phyloP scores from a whole-genome alignment of 2,797 vertebrate species.

The Rhinoraja longicauda region DNA sequence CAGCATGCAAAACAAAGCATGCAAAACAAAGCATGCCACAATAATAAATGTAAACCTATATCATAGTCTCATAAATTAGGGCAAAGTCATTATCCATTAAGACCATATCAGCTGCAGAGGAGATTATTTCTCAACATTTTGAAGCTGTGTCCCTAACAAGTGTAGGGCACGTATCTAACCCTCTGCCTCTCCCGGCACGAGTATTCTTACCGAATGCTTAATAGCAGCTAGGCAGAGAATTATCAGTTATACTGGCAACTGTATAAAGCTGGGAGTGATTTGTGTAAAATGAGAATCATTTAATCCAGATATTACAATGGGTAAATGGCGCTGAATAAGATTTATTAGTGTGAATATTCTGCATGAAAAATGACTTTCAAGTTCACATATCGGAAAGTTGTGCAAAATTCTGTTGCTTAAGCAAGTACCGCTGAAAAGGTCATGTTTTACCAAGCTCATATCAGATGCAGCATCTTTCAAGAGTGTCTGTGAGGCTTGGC shows the following conservation, averaged over 20 bases:
- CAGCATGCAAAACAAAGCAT: no score
- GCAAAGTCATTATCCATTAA: not conserved
- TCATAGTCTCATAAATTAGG: not conserved
- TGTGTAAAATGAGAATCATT: not conserved
- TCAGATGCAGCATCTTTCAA: conserved; percentile 32
- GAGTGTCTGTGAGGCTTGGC: conserved; percentile 6
- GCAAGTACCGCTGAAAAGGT: conserved; percentile 32
- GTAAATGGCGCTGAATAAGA: not conserved
- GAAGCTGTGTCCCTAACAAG: not conserved
- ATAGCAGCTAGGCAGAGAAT: not conserved
- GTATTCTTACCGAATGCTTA: not conserved
- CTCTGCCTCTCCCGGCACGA: not conserved
- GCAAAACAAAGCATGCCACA: no score
- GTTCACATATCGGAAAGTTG: not conserved
- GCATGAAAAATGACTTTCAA: conserved; percentile 10
- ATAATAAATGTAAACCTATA: no score
- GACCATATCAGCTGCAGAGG: not conserved
- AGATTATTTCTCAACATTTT: not conserved
- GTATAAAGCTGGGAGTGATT: not conserved
- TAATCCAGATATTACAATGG: not conserved
- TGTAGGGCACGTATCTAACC: not conserved
- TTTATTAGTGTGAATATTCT: not conserved
- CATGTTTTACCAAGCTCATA: conserved; percentile 27
- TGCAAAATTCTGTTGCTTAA: not conserved
- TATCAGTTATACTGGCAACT: not conserved